A percentile compares a stretch with the other conserved stretches of the same genome.
These are phyloP conservation scores for Eilema depressum DNA, from an alignment of 2,888 invertebrate species.

Conservation along the genomic window DNA sequence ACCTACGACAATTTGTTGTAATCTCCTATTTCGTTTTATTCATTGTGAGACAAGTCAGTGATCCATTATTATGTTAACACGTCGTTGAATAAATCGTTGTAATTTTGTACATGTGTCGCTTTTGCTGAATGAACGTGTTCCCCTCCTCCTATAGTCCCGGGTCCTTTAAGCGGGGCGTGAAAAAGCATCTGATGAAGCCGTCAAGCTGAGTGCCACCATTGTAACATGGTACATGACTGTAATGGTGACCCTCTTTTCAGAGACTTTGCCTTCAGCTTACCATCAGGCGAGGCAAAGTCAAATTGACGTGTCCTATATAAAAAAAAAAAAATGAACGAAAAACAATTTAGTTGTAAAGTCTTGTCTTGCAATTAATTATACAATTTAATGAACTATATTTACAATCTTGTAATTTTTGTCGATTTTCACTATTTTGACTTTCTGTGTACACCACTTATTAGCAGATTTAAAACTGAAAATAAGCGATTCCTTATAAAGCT, in stretches of 20 bases:
- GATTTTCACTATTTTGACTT: not conserved
- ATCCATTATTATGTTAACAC: constrained; percentile 10
- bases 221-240: too few relatives aligned
- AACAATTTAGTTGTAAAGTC: not conserved
- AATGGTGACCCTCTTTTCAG: too few relatives aligned
- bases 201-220: too few relatives aligned
- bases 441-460: not conserved
- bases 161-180: too few relatives aligned
- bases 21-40: constrained; percentile 17
- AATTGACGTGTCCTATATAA: too few relatives aligned
- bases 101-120: not conserved
- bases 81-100: constrained; percentile 6
- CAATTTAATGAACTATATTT: not conserved
- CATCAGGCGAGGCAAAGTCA: too few relatives aligned
- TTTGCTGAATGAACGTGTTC: not conserved
- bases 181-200: too few relatives aligned
- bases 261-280: too few relatives aligned
- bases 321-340: too few relatives aligned
- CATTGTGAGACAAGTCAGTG: constrained; percentile 1
- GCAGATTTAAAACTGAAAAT: not conserved
- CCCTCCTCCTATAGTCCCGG: too few relatives aligned
- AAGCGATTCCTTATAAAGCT: not conserved
- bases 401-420: not conserved
- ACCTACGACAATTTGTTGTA: constrained; percentile 16
- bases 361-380: not conserved